Base-by-base conservation (phyloP, 1,140 invertebrate species). In the Adoxophyes honmai region DNA sequence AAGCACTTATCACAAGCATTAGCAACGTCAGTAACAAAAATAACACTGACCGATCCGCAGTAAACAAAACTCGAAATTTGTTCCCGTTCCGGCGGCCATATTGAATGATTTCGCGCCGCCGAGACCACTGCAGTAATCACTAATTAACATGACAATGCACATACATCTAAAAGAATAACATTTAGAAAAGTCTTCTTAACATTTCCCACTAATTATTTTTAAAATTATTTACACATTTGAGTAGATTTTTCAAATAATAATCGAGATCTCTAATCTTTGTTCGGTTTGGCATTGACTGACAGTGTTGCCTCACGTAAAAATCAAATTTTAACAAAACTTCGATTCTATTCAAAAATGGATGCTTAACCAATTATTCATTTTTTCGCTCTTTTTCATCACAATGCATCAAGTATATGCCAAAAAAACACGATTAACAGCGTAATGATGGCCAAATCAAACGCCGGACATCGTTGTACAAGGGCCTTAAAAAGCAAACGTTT, bases 31-130 rank as follows among this genome's bases (percentile, higher is more conserved):
- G 13, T 52, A 34, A 16, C 51, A 52, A 52, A 52, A 52, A 52
- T 52, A 34, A 48, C 42, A 48, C 42, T 11, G 55, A 36, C 51
- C 54, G 70, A 44, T 58, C 65, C 63, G 65, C 68, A 62, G 66
- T 74, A 77, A 81, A 78, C 69, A 76, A 66, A 59, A 55, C 66
- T 60, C 73, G 72, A 70, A 70, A 75, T 75, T 70, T 10, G 42
- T 48, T 48, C 65, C 55, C 55, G 73, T 56, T 69, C 62, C 65
- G 66, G 72, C 76, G 65, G 80, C 80, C 80, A 83, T 83, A 76
- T 81, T 83, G 72, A 65, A 69, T 38, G 54, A 66, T 59, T 60
- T 52, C 52, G 63, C 60, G 62, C 60, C 60, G 57, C 21, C 48
- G 35, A 42, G 11, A 36, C 11, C 2, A 38, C 36, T 44, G 57